Conservation (phyloP, 2,113 vertebrate species). For the Solea solea region DNA sequence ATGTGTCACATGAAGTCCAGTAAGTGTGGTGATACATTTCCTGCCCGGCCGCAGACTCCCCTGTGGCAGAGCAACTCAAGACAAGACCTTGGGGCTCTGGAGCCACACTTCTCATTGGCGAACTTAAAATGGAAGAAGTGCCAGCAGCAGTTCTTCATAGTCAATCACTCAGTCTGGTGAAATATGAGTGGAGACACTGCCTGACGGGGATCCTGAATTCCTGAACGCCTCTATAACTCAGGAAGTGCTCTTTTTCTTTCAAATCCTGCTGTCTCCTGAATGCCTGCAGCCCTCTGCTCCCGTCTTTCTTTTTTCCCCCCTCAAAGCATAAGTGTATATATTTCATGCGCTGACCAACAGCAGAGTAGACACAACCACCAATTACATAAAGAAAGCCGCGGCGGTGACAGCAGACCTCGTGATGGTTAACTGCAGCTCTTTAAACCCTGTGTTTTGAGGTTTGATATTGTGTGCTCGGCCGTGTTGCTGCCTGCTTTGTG, state of each 20-base stretch:
- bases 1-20: constrained; percentile 29
- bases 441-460: constrained; percentile 72
- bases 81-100: constrained; percentile 22
- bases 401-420: constrained; percentile 60
- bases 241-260: constrained; percentile 19
- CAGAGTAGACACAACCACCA: constrained; percentile 64
- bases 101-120: background rate
- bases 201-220: constrained; percentile 59
- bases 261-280: constrained; percentile 30
- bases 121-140: constrained; percentile 47
- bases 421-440: constrained; percentile 64
- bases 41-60: constrained; percentile 13
- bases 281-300: constrained; percentile 12
- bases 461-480: constrained; percentile 47
- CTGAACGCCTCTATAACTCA: constrained; percentile 38
- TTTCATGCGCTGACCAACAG: constrained; percentile 58
- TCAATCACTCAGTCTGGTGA: constrained; percentile 59
- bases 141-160: constrained; percentile 35
- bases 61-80: constrained; percentile 6
- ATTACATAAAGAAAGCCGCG: constrained; percentile 67
- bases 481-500: constrained; percentile 53
- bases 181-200: constrained; percentile 54
- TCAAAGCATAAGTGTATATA: constrained; percentile 46
- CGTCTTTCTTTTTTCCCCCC: constrained; percentile 16
- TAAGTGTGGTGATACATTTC: constrained; percentile 27